A percentile compares a stretch with the other conserved stretches of the same genome.
These are phyloP conservation scores for Agonopterix heracliana DNA, from an alignment of 2,888 invertebrate species.

Conservation along the genomic window DNA sequence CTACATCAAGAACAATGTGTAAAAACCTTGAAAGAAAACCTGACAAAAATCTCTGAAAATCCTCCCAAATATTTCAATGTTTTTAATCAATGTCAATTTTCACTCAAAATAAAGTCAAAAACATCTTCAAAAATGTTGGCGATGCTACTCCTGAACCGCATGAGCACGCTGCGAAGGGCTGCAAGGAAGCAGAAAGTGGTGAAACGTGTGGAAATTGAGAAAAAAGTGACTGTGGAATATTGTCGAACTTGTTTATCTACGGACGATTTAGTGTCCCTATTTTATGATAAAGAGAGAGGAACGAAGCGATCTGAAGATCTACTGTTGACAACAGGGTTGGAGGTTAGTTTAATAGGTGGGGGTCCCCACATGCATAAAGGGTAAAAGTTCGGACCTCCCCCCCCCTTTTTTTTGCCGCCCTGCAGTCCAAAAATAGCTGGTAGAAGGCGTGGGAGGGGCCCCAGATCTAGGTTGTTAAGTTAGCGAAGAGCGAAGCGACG, in stretches of 20 bases:
- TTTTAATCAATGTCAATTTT: too few relatives aligned
- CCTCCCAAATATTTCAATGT: too few relatives aligned
- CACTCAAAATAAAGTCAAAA: too few relatives aligned
- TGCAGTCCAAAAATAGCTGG: too few relatives aligned
- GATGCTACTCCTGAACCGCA: constrained; percentile 32
- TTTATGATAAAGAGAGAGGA: constrained; percentile 31
- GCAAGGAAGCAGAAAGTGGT: constrained; percentile 10
- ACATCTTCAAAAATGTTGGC: constrained; percentile 31
- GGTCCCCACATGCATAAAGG: too few relatives aligned
- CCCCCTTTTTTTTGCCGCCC: too few relatives aligned
- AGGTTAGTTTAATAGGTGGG: constrained; percentile 28
- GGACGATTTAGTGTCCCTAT: constrained; percentile 38
- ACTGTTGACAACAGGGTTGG: constrained; percentile 41
- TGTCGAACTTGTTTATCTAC: constrained; percentile 50
- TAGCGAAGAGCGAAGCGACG: too few relatives aligned
- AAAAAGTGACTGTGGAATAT: constrained; percentile 13
- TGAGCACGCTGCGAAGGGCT: constrained; percentile 22
- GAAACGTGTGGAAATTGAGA: constrained; percentile 10
- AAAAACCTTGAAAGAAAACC: too few relatives aligned
- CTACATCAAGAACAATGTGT: neutral
- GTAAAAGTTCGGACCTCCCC: too few relatives aligned
- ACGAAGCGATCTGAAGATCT: constrained; percentile 39
- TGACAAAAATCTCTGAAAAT: too few relatives aligned
- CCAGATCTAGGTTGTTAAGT: too few relatives aligned
- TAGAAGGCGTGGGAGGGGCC: too few relatives aligned